Conservation (phyloP, 1,140 invertebrate genomes). For the Babylonia areolata region DNA sequence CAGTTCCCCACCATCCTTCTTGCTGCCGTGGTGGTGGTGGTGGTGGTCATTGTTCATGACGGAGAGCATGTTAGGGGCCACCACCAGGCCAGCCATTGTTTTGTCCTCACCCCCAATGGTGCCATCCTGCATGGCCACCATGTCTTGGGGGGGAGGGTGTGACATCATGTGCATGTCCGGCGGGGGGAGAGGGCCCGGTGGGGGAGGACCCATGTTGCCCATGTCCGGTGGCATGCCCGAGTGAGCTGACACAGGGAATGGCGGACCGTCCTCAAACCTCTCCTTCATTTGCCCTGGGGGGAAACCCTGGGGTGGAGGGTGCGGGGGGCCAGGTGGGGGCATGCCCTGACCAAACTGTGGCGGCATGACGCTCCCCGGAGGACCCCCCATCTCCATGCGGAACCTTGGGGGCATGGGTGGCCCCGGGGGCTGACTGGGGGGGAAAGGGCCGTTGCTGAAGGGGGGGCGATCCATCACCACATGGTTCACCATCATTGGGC, state of each 20-base stretch:
- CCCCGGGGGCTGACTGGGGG: conserved; percentile 32
- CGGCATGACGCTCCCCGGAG: conserved; percentile 41
- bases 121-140: not conserved
- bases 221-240: not conserved
- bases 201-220: not conserved
- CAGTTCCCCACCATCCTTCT: too few relatives aligned
- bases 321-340: conserved; percentile 25
- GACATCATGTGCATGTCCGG: not conserved
- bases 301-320: conserved; percentile 3
- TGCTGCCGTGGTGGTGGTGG: too few relatives aligned
- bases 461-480: conserved; percentile 35
- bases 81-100: not conserved
- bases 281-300: conserved; percentile 53
- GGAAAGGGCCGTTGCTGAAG: not conserved
- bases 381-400: conserved; percentile 49
- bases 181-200: not conserved
- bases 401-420: conserved; percentile 45
- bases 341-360: conserved; percentile 45
- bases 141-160: not conserved
- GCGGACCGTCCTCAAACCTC: conserved; percentile 43
- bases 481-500: conserved; percentile 39
- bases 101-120: not conserved
- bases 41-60: not conserved
- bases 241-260: not conserved
- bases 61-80: not conserved